Percentiles rank a stretch among this genome's conserved stretches.
Evolutionary conservation across 2,888 invertebrate species (phyloP).

Genomic region (Gymnoscelis rufifasciata): DNA sequence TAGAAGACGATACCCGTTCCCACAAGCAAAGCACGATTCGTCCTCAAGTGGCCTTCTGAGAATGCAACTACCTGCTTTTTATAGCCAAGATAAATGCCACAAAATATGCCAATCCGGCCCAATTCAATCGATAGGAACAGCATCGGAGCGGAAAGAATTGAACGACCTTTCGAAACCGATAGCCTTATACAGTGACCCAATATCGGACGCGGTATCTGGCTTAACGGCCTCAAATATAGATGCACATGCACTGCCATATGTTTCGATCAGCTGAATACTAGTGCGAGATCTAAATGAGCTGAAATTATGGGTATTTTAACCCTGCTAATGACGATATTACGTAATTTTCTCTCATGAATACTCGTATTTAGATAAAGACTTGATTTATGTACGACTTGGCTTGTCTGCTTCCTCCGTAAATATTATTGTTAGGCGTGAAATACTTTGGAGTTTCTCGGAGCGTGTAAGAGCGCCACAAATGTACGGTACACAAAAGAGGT

Average conservation of each 20-base stretch:
- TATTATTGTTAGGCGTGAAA: conserved; percentile 16
- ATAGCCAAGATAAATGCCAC: conserved; percentile 56
- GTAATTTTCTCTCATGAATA: conserved; percentile 24
- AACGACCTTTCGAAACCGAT: conserved; percentile 50
- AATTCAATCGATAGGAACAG: conserved; percentile 50
- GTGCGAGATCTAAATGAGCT: conserved; percentile 30
- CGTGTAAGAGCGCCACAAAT: conserved; percentile 4
- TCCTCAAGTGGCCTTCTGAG: conserved; percentile 59
- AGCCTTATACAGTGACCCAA: conserved; percentile 55
- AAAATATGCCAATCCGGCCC: conserved; percentile 58
- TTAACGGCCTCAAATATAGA: conserved; percentile 37
- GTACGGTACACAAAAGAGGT: conserved; percentile 15
- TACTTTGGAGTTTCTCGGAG: conserved; percentile 10
- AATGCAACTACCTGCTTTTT: conserved; percentile 75
- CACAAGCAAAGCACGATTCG: conserved; percentile 36
- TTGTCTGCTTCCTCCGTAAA: conserved; percentile 19
- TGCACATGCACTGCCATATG: conserved; percentile 45
- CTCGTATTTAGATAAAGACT: conserved; percentile 21
- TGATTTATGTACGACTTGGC: conserved; percentile 19
- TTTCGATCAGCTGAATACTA: conserved; percentile 25
- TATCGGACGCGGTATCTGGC: conserved; percentile 42
- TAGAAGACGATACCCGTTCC: conserved; percentile 29
- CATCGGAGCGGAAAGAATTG: conserved; percentile 37
- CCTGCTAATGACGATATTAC: conserved; percentile 27
- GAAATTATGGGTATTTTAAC: conserved; percentile 29